A percentile compares a stretch with the other conserved stretches of the same genome.
These are phyloP conservation scores for Drosophila seclusa DNA, from an alignment of 2,888 invertebrate genomes.

Conservation along the genomic window DNA sequence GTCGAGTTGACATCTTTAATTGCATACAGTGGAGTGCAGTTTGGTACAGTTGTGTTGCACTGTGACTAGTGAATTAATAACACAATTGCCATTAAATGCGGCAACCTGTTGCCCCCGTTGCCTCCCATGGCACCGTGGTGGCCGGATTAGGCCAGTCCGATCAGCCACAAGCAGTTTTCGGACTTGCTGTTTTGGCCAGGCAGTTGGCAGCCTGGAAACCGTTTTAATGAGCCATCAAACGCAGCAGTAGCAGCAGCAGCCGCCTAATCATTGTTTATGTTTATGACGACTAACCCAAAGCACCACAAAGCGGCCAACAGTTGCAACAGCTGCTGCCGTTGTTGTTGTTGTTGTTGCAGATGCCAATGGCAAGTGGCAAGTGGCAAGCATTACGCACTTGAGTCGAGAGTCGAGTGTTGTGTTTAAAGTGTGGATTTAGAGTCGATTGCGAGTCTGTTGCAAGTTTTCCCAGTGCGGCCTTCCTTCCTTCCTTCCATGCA, in stretches of 20 bases:
- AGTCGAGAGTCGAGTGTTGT: constrained; percentile 10
- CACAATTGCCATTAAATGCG: constrained; percentile 7
- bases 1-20: constrained; percentile 15
- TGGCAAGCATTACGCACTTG: constrained; percentile 45
- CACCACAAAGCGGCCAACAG: constrained; percentile 10
- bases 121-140: not conserved
- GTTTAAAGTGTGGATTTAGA: constrained; percentile 21
- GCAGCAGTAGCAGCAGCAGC: constrained; percentile 35
- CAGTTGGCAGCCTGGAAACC: constrained; percentile 53
- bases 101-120: not conserved
- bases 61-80: constrained; percentile 49
- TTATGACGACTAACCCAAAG: constrained; percentile 49
- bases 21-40: not conserved
- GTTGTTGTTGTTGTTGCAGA: not conserved
- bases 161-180: not conserved
- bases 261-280: constrained; percentile 78
- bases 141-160: constrained; percentile 14
- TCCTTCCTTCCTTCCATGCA: constrained; percentile 43
- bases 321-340: not conserved
- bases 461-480: constrained; percentile 34
- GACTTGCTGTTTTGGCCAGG: constrained; percentile 6
- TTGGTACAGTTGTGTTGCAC: constrained; percentile 32
- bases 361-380: constrained; percentile 30
- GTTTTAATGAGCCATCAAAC: constrained; percentile 70
- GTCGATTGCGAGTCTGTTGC: not conserved